These are phyloP conservation scores for Triplophysa rosa DNA, from an alignment of 2,113 vertebrate species.

Conservation along the genomic window DNA sequence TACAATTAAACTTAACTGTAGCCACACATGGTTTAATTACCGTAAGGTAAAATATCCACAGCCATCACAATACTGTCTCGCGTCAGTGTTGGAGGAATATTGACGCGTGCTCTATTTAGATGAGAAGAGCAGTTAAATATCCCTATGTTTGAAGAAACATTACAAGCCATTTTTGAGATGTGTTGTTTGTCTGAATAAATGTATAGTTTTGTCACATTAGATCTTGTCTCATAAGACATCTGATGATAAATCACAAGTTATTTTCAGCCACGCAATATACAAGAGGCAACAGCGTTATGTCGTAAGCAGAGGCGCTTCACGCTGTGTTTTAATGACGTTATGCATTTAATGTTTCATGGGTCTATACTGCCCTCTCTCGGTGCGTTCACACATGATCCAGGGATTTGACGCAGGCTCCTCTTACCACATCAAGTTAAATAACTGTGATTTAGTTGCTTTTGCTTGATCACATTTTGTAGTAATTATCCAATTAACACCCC, in stretches of 20 bases:
- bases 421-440: neutral
- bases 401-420: no score
- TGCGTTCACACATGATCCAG: neutral
- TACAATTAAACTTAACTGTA: no score
- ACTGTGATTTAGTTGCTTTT: neutral
- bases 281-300: slow-evolving; percentile 23
- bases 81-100: no score
- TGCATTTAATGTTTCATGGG: slow-evolving; percentile 50
- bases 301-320: slow-evolving; percentile 10
- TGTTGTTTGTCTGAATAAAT: neutral
- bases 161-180: neutral
- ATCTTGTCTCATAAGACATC: neutral
- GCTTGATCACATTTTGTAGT: slow-evolving; percentile 2
- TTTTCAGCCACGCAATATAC: slow-evolving; percentile 1
- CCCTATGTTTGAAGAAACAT: neutral
- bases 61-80: no score
- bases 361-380: slow-evolving; percentile 72
- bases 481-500: slow-evolving; percentile 6
- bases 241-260: neutral
- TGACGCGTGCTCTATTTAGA: neutral
- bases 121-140: neutral
- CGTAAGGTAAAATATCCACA: no score
- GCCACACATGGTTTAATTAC: no score
- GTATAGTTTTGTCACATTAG: neutral
- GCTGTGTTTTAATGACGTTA: neutral